Evolutionary conservation across 2,888 invertebrate species (phyloP), one percentile per base, ranked within the genome.

Genomic region (Dryocosmus kuriphilus): DNA sequence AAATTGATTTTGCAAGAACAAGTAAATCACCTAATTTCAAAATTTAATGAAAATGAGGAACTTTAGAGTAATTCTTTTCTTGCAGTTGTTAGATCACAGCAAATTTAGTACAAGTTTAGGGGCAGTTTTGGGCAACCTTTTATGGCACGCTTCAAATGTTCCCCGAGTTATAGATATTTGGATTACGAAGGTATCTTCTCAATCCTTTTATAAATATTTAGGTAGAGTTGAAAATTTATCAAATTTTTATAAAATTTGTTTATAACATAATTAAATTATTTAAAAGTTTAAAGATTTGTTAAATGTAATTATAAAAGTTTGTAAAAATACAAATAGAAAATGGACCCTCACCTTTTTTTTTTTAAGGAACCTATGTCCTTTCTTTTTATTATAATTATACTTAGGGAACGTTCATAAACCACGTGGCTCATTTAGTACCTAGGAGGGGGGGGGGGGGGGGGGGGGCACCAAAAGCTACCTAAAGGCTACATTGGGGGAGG

Each of bases 21-120:
- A 71, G 51, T 71, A 71, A 71, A 71, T 14, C n/a, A 63, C 32
- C 35, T n/a, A 32, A 35, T 63, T 35, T 32, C 5, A n/a, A 19
- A 63, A 35, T 63, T n/a, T 5, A 63, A 35, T 30, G 51, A 30
- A 30, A 30, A 51, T 55, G 30, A 30, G 30, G n/a, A 51, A 5
- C 11, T 30, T n/a, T 51, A n/a, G 32, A 51, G 51, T n/a, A 30
- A 30, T 63, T 82, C 62, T 77, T 24, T 63, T 61, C 57, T 65
- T 62, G 38, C 86, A 89, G 85, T 83, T 90, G 51, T 85, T 85
- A 55, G 84, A 85, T 67, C 91, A 92, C 80, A 91, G 89, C 65
- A 87, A 88, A 60, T 92, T 90, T 84, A 91, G 91, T 82, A 88
- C 92, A 55, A 89, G 89, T 57, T 84, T 92, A 19, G 92, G 92